phyloP scores from a whole-genome alignment of 2,113 vertebrate genomes.

The Alaudala cheleensis region DNA sequence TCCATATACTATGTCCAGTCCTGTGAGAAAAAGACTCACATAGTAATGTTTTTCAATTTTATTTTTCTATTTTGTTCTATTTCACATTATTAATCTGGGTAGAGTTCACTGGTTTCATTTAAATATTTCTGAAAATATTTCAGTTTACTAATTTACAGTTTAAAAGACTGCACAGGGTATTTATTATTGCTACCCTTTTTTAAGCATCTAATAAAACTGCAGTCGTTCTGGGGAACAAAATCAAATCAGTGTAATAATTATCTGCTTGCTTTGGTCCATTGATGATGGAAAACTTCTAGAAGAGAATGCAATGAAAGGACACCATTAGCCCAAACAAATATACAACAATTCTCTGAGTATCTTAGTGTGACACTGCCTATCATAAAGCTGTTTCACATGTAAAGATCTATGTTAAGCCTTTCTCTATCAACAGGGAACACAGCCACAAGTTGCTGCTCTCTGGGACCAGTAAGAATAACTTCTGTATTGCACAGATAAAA shows the following conservation, averaged over 20 bases:
- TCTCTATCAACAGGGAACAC: neutral
- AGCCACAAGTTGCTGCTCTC: neutral
- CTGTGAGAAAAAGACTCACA: neutral
- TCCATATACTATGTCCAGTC: neutral
- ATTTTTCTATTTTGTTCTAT: neutral
- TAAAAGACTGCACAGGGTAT: neutral
- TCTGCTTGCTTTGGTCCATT: neutral
- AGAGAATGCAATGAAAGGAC: neutral
- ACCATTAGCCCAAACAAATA: neutral
- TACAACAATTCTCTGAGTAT: neutral
- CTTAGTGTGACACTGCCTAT: neutral
- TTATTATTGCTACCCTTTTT: conserved; percentile 11
- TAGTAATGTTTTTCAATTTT: neutral
- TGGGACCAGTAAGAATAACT: neutral
- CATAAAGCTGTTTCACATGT: neutral
- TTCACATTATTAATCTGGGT: neutral
- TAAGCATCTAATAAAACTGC: conserved; percentile 27
- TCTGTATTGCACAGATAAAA: neutral
- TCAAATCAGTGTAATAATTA: conserved; percentile 24
- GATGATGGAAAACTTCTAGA: neutral
- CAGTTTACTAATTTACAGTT: neutral
- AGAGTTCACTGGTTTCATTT: neutral
- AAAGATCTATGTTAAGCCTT: neutral
- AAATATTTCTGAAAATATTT: conserved; percentile 32
- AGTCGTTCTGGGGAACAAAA: conserved; percentile 22